Evolutionary conservation across 2,113 vertebrate genomes (phyloP).

Genomic region (Myotis davidii): DNA sequence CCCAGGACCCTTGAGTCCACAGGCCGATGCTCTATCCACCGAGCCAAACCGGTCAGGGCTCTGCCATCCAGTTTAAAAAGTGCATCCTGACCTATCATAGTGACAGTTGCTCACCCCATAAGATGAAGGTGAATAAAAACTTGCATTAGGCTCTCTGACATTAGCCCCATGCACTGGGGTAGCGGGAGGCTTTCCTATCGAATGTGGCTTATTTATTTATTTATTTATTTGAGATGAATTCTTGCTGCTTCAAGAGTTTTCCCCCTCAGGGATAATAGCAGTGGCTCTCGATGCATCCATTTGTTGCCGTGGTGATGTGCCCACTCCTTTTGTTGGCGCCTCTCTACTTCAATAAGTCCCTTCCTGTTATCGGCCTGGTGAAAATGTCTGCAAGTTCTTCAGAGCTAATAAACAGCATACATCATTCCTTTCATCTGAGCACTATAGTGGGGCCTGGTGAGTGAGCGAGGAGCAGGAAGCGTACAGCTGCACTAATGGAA

Average conservation of each 20-base stretch:
- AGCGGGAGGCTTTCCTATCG: slow-evolving; percentile 78
- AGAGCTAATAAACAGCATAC: slow-evolving; percentile 90
- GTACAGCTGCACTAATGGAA: slow-evolving; percentile 88
- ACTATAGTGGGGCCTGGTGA: slow-evolving; percentile 83
- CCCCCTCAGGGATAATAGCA: slow-evolving; percentile 93
- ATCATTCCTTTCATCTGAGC: slow-evolving; percentile 90
- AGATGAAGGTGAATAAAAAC: slow-evolving; percentile 69
- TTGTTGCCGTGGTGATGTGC: slow-evolving; percentile 98
- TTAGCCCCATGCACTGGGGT: slow-evolving; percentile 59
- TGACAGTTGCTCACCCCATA: background rate
- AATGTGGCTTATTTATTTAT: slow-evolving; percentile 83
- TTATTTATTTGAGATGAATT: slow-evolving; percentile 88
- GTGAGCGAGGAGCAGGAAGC: slow-evolving; percentile 80
- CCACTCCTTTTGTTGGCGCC: slow-evolving; percentile 88
- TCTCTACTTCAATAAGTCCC: slow-evolving; percentile 93
- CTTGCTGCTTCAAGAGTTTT: slow-evolving; percentile 94
- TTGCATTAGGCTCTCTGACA: slow-evolving; percentile 78
- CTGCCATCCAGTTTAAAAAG: slow-evolving; percentile 25
- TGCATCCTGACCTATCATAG: background rate
- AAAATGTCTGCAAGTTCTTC: slow-evolving; percentile 91
- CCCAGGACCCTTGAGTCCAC: too few species aligned
- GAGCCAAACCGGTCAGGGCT: too few species aligned
- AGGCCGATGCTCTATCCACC: too few species aligned
- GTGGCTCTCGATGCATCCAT: slow-evolving; percentile 95
- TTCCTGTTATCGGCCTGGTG: slow-evolving; percentile 91